Base-by-base conservation (phyloP, 2,888 invertebrate genomes). In the Nemotelus pantherinus region DNA sequence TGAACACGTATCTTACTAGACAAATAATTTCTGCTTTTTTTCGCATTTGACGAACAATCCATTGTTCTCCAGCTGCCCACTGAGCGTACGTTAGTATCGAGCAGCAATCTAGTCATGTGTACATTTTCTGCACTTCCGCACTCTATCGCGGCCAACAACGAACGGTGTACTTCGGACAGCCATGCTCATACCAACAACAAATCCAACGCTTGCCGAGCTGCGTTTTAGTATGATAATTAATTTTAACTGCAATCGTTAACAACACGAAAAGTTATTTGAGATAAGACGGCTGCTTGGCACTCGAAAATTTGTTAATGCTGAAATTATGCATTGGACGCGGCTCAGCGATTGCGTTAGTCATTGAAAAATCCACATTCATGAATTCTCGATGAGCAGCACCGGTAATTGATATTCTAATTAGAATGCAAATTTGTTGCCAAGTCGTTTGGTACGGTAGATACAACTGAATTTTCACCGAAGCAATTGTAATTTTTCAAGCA, bases 291-390 rank as follows among this genome's bases (percentile, higher is more conserved):
- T n/a, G 60, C 39, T 7, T 25, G 39, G 39, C 60, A 60, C 60
- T 60, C 5, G 25, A 3, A 60, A 60, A 60, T 60, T 60, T 60
- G 60, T 60, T 60, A 60, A 60, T 60, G 60, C 60, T 25, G 60
- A 60, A n/a, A 58, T 9, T n/a, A 50, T 50, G 5, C 50, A 50
- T 50, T 50, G 9, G 9, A 50, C 9, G 50, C 50, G 50, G 50
- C 6, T 50, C 50, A 7, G 50, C 5, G 50, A 25, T 25, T 25
- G 25, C 25, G 25, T 25, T 25, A 25, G 25, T 25, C 25, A 25
- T 25, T 25, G 25, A 25, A 50, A 50, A 9, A 50, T 50, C 9
- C 50, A 50, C 50, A 9, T 50, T 9, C 9, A 9, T 50, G 50
- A 50, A 50, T 7, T 5, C 6, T 50, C 6, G 50, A 50, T 7